Percentiles rank a stretch among this genome's conserved stretches.
These are phyloP conservation scores for Bombyx mori DNA, from an alignment of 1,140 invertebrate genomes.

Conservation along the genomic window ASM3026992v2 NC_085129.1:14934001-14934500, in stretches of 20 bases:
- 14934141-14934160: background rate
- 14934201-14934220: conserved; percentile 77
- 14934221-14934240: conserved; percentile 87
- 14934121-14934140: background rate
- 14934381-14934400: conserved; percentile 70
- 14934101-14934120: background rate
- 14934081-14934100: background rate
- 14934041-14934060: conserved; percentile 73
- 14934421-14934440: conserved; percentile 51
- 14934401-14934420: conserved; percentile 56
- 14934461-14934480: conserved; percentile 67
- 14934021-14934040: conserved; percentile 73
- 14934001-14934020: conserved; percentile 74
- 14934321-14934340: conserved; percentile 73
- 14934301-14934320: conserved; percentile 72
- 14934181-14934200: conserved; percentile 6
- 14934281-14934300: conserved; percentile 60
- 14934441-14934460: conserved; percentile 37
- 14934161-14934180: no score
- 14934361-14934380: conserved; percentile 80
- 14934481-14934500: conserved; percentile 58
- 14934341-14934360: conserved; percentile 58
- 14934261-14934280: conserved; percentile 71
- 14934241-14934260: conserved; percentile 85
- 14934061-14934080: background rate